Evolutionary conservation across 2,888 invertebrate genomes (phyloP), one percentile per base, ranked within the genome.

Genomic region (Xestia rhomboidea): DNA sequence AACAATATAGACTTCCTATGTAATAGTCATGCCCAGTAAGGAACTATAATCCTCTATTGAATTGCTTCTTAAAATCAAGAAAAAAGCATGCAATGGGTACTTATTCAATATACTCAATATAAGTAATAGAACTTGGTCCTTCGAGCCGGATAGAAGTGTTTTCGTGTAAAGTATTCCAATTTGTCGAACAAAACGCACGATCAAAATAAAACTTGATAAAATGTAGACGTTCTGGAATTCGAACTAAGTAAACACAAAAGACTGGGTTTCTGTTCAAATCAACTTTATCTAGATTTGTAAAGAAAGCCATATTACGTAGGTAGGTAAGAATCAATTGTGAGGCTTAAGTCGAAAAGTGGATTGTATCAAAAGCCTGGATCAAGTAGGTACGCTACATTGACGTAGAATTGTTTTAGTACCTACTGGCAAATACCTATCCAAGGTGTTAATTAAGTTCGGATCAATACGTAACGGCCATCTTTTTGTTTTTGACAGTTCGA

Each of bases 101-200:
- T 27, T 44, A 62, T 34, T 34, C 21, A 24, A 24, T 34, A 11
- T 30, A 60, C 30, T 30, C 4, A 62, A 30, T 30, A 4, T 8
- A 62, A 24, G 6, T 38, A 63, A 7, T 38, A 24, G 15, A 41
- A 64, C 24, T n/a, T 41, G 34, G 27, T 63, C 57, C 60, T 76
- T 74, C 18, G 34, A 64, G 0, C 6, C 57, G 2, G 34, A 82
- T 49, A 41, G 27, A 44, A 3, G 21, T 27, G n/a, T 34, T 24
- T 46, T n/a, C 41, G 38, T 41, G 54, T 49, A 76, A 76, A 66
- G 49, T 24, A 44, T 51, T 83, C 24, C 82, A 72, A 77, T 83
- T 72, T 46, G 41, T 69, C 24, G 54, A 86, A 86, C 66, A 71
- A 86, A 86, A 44, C 64, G 34, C 49, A 54, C 34, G 3, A 4